These are phyloP conservation scores for Stenichneumon culpator DNA, from an alignment of 2,888 invertebrate genomes.

Conservation along the genomic window DNA sequence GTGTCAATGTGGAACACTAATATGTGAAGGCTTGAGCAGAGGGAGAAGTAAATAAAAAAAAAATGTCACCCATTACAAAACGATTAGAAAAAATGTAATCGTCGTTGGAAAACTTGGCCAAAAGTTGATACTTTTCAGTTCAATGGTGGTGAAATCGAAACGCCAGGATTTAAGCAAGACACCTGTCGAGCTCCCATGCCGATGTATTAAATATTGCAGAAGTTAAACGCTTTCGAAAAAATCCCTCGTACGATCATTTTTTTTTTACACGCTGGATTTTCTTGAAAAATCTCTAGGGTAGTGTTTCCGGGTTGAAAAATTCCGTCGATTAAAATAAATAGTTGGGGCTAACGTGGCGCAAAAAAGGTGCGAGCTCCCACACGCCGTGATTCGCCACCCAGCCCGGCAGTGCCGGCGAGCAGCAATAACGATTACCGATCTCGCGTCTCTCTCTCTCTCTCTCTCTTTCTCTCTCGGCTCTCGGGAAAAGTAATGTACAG, in stretches of 20 bases:
- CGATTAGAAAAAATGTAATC: no score
- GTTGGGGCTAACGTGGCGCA: neutral
- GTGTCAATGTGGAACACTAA: no score
- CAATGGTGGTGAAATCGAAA: no score
- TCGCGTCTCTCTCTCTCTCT: conserved; percentile 21
- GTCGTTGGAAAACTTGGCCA: neutral
- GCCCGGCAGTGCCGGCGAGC: conserved; percentile 38
- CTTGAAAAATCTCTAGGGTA: neutral
- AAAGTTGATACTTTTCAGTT: no score
- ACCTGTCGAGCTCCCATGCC: no score
- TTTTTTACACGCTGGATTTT: neutral
- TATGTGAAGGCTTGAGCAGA: neutral
- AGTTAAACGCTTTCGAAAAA: neutral
- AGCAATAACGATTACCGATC: conserved; percentile 65
- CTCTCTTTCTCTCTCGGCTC: neutral
- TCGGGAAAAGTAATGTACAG: conserved; percentile 68
- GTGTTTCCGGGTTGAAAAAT: neutral
- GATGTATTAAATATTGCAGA: no score
- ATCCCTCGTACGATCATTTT: neutral
- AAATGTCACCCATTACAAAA: no score
- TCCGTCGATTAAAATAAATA: neutral
- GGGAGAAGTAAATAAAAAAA: neutral
- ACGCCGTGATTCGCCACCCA: conserved; percentile 1
- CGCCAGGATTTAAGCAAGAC: no score
- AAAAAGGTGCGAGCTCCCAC: neutral